Evolutionary conservation across 1,140 invertebrate species (phyloP).

Genomic region (Drosophila nikananu): DNA sequence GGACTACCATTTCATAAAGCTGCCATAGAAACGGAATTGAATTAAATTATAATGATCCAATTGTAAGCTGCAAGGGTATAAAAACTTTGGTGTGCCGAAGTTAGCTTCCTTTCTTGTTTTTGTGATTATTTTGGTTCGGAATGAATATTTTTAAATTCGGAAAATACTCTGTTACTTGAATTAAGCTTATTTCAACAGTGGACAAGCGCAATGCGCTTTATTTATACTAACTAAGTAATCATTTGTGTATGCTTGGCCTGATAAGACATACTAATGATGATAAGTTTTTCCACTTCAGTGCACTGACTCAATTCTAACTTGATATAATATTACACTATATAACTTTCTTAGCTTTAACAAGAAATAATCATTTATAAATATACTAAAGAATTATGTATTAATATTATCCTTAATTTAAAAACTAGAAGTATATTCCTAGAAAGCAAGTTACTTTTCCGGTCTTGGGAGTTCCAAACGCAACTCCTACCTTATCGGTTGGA

Average conservation of each 20-base stretch:
- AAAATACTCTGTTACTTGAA: neutral
- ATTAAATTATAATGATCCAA: too few species aligned
- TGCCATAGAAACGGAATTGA: too few species aligned
- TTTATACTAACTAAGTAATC: neutral
- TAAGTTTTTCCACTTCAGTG: too few species aligned
- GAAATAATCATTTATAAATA: neutral
- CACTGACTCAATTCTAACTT: too few species aligned
- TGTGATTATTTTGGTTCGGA: neutral
- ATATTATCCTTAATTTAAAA: too few species aligned
- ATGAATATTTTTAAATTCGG: neutral
- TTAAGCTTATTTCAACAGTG: neutral
- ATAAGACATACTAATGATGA: neutral
- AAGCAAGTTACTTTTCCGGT: too few species aligned
- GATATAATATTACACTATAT: neutral
- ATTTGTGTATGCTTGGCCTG: neutral
- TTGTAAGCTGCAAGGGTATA: too few species aligned
- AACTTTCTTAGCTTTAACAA: neutral
- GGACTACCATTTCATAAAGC: too few species aligned
- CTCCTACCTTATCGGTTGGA: slow-evolving; percentile 5
- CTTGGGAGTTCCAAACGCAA: neutral
- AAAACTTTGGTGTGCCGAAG: too few species aligned
- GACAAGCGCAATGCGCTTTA: neutral
- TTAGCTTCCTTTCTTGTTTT: too few species aligned
- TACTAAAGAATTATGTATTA: too few species aligned
- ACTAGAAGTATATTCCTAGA: neutral